Evolutionary conservation across 1,140 invertebrate genomes (phyloP), one percentile per base, ranked within the genome.

Genomic region (Psix sp.): DNA sequence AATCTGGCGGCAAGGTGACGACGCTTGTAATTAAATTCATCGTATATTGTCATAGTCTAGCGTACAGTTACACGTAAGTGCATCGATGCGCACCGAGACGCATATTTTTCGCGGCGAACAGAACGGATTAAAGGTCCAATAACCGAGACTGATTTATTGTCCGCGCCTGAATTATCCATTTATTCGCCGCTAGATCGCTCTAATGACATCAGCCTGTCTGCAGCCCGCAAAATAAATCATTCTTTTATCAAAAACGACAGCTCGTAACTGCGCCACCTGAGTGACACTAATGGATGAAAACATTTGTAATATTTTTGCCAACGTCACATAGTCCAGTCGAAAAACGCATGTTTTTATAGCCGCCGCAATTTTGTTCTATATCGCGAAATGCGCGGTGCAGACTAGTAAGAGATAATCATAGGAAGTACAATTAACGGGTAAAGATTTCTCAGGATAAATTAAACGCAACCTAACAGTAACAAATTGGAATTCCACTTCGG

Each of bases 161-260:
- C 51, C 51, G 35, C 21, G 48, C 54, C 56, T 62, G 56, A 66
- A 60, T 74, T 74, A 67, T 74, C 60, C 54, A 74, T 74, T 74
- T 67, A 54, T 74, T 66, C 20, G 62, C 70, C 31, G 70, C 62
- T 48, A 49, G 46, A 59, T 67, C 56, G 36, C 10, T 56, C 48
- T 62, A 62, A 66, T 62, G 60, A 48, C 60, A 60, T 42, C 7
- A 13, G 14, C 38, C 31, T 40, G 54, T 60, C 49, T 49, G 29
- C 56, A 38, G 42, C 13, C 36, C 20, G 42, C 7, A 36, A 49
- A 62, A 74, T 62, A 60, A 65, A 73, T 73, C 68, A 70, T 70
- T 48, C 39, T 39, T 39, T 40, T 14, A 48, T 46, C 38, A 42
- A 48, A 60, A 70, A 68, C 26, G 36, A 29, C 38, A 42, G 51